Conservation (phyloP, 2,113 vertebrate species). For the Sterna hirundo region DNA sequence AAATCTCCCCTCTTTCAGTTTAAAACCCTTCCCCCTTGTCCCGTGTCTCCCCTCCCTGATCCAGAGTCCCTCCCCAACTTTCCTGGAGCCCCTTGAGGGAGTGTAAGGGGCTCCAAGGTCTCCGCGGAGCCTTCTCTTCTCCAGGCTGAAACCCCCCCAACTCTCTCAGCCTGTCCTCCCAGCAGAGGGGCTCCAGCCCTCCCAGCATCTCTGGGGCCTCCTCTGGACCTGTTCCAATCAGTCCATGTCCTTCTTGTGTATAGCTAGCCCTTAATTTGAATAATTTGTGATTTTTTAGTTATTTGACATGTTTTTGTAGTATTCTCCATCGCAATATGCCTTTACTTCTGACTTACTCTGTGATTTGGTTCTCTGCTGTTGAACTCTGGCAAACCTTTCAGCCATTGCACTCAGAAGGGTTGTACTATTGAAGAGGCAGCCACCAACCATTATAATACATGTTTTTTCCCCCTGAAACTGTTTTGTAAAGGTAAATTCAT, state of each 20-base stretch:
- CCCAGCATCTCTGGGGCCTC: not conserved
- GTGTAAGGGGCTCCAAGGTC: not conserved
- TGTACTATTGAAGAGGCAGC: not conserved
- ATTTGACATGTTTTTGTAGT: not conserved
- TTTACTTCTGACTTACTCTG: not conserved
- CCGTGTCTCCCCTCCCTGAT: not conserved
- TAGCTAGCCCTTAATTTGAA: not conserved
- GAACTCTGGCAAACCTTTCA: not conserved
- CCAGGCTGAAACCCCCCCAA: not conserved
- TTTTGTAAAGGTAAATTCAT: not conserved
- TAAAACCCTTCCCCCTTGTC: not conserved
- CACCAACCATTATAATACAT: fast-evolving
- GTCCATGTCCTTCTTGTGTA: not conserved
- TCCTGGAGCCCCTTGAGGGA: not conserved
- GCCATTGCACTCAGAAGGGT: not conserved
- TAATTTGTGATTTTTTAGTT: not conserved
- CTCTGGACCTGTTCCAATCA: not conserved
- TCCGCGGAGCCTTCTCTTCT: not conserved
- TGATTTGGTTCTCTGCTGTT: not conserved
- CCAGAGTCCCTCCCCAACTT: not conserved
- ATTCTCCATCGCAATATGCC: not conserved
- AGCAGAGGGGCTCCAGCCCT: not conserved
- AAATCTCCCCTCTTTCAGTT: not conserved
- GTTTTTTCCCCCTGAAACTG: not conserved
- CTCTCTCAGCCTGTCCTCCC: not conserved